Base-by-base conservation (phyloP, 2,797 vertebrate species). In the Melanogrammus aeglefinus region DNA sequence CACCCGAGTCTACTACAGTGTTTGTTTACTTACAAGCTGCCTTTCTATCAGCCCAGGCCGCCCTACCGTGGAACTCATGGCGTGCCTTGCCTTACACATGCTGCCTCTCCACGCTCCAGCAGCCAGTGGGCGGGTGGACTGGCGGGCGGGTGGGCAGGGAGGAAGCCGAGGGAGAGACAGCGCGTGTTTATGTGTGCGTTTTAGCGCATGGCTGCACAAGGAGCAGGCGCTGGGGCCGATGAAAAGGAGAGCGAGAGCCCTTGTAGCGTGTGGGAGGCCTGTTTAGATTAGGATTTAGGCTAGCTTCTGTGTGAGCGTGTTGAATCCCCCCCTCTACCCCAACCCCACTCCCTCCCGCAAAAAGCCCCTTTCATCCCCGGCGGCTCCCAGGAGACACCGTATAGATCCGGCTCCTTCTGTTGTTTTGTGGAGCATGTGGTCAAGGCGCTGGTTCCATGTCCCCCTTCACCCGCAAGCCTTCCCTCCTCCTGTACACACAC, bases 361-460 rank as follows among this genome's bases (percentile, higher is more conserved):
- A 77, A 78, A 78, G 81, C 84, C 85, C 77, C 83, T 88, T 92
- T 91, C 81, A 89, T 92, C 90, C 77, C 76, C 70, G 21, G 39
- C 51, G 16, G 69, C 66, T 90, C 80, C 84, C 84, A 66, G 78
- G 88, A 86, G 90, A 88, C 71, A 7, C 39, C 69, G 77, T 78
- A 47, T 78, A 47, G 75, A 76, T 77, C 78, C 75, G 39, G 21
- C 82, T 88, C 83, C 84, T 75, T 82, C 78, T 82, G 81, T 83
- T 86, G 88, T 87, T 72, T 31, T 87, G 83, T 83, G 85, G 82
- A 89, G 85, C 88, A 84, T 91, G 91, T 91, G 91, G 89, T 93
- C 92, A 91, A 86, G 88, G 89, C 85, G 87, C 81, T 87, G 90
- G 83, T 75, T 78, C 73, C 35, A 6, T 57, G 51, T 33, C 77